A percentile compares a stretch with the other conserved stretches of the same genome.
Evolutionary conservation across 2,113 vertebrate genomes (phyloP).

Genomic region (Copsychus sechellarum): DNA sequence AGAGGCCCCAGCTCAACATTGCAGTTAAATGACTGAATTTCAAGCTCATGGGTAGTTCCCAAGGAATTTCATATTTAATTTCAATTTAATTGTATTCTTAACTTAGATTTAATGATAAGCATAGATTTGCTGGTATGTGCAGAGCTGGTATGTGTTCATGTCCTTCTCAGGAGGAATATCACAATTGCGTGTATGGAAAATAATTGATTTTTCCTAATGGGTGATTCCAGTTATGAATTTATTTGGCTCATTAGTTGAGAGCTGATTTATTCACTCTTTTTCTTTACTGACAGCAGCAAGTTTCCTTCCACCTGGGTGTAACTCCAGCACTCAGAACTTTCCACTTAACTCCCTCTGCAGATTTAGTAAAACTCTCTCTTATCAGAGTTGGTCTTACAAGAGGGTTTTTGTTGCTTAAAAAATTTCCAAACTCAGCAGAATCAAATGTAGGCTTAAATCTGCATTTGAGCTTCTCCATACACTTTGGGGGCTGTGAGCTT

Average conservation of each 20-base stretch:
- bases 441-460: background rate
- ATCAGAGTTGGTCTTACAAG: background rate
- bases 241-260: slow-evolving; percentile 8
- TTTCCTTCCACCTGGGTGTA: slow-evolving; percentile 13
- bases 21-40: background rate
- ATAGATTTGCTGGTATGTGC: background rate
- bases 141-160: background rate
- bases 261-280: slow-evolving; percentile 30
- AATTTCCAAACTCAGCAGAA: background rate
- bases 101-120: slow-evolving; percentile 21
- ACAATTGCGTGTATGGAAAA: background rate
- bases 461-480: background rate
- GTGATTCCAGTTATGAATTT: slow-evolving; percentile 12
- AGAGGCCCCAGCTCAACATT: background rate
- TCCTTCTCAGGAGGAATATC: slow-evolving; percentile 29
- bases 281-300: background rate
- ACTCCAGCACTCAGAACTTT: background rate
- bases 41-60: background rate
- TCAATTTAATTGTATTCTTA: slow-evolving; percentile 19
- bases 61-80: slow-evolving; percentile 10
- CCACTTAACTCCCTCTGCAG: background rate
- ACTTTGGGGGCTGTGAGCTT: background rate
- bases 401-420: background rate
- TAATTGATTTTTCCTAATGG: slow-evolving; percentile 15
- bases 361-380: background rate